These are phyloP conservation scores for Cristatella mucedo DNA, from an alignment of 2,888 invertebrate genomes.

Conservation along the genomic window DNA sequence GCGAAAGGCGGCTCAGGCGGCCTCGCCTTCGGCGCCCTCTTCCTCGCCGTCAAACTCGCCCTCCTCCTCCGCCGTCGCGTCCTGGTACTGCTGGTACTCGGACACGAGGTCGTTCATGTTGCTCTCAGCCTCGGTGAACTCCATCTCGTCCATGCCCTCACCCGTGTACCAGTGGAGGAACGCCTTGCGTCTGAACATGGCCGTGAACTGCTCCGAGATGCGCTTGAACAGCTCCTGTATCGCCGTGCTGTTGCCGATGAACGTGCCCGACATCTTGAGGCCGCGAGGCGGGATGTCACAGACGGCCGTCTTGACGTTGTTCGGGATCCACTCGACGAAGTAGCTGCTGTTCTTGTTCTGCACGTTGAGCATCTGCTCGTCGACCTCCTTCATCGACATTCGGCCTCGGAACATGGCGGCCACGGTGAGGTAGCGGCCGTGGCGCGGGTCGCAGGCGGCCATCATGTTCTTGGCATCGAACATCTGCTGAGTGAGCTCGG, in stretches of 20 bases:
- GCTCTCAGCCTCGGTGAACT: conserved; percentile 87
- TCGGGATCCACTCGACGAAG: conserved; percentile 38
- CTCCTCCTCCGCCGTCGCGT: conserved; percentile 25
- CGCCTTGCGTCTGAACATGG: conserved; percentile 88
- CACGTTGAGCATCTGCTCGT: conserved; percentile 75
- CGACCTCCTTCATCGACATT: conserved; percentile 40
- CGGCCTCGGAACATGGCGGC: conserved; percentile 34
- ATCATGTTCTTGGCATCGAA: conserved; percentile 95
- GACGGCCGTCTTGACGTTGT: conserved; percentile 34
- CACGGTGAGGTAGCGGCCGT: conserved; percentile 50
- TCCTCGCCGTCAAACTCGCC: conserved; percentile 19
- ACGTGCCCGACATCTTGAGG: conserved; percentile 27
- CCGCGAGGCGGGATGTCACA: conserved; percentile 30
- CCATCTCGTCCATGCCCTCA: conserved; percentile 94
- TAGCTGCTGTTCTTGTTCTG: conserved; percentile 37
- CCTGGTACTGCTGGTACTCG: conserved; percentile 38
- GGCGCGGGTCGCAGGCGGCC: conserved; percentile 83
- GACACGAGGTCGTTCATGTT: conserved; percentile 59
- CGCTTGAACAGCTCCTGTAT: conserved; percentile 35
- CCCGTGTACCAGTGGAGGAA: conserved; percentile 96
- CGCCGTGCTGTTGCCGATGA: conserved; percentile 34
- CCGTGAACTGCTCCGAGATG: conserved; percentile 40
- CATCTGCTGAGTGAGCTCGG: conserved; percentile 45
- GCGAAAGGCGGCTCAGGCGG: too few relatives aligned
- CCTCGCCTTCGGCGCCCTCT: conserved; percentile 14